These are phyloP conservation scores for Acrobasis consociella DNA, from an alignment of 2,888 invertebrate genomes.

Conservation along the genomic window DNA sequence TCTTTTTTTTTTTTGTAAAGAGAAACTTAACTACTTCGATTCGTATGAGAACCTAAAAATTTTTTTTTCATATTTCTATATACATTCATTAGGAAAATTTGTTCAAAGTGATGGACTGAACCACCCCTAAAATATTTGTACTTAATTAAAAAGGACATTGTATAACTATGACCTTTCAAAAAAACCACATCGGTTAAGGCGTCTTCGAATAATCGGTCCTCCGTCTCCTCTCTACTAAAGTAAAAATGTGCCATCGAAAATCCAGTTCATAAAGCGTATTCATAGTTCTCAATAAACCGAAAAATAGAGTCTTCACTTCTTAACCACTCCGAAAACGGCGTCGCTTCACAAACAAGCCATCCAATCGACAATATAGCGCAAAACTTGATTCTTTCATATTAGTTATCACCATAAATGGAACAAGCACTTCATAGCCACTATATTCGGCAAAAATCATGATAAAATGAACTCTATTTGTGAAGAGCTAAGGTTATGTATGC, in stretches of 20 bases:
- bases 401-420: conserved; percentile 61
- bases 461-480: conserved; percentile 40
- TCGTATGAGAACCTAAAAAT: too few species aligned
- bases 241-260: background rate
- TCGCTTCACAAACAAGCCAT: conserved; percentile 50
- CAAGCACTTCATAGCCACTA: conserved; percentile 42
- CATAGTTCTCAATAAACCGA: background rate
- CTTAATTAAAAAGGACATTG: too few species aligned
- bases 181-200: too few species aligned
- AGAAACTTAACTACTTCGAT: too few species aligned
- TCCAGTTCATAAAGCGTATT: background rate
- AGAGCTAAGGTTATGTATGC: conserved; percentile 35
- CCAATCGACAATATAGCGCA: conserved; percentile 47
- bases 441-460: conserved; percentile 27
- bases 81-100: too few species aligned
- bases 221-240: too few species aligned
- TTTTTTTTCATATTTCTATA: too few species aligned
- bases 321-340: conserved; percentile 43
- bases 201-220: too few species aligned
- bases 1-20: too few species aligned
- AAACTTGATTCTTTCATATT: conserved; percentile 60
- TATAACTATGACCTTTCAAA: too few species aligned
- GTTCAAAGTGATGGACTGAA: too few species aligned
- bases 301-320: conserved; percentile 6
- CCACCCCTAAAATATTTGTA: too few species aligned